These are phyloP conservation scores for Xiphophorus hellerii DNA, from an alignment of 2,113 vertebrate genomes.

Conservation along the genomic window DNA sequence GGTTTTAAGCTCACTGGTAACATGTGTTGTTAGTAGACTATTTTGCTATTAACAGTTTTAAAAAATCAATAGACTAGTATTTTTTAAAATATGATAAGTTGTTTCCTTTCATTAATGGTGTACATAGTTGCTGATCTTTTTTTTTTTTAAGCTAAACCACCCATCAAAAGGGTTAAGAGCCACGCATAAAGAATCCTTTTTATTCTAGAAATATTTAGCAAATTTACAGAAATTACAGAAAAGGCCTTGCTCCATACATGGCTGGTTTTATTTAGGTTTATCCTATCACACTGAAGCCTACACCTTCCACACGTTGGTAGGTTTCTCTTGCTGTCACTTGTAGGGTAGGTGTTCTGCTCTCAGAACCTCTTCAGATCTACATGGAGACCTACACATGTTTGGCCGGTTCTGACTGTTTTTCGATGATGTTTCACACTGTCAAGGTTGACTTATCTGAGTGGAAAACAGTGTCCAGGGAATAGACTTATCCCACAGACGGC, in stretches of 20 bases:
- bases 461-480: slow-evolving; percentile 61
- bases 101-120: too few relatives aligned
- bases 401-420: slow-evolving; percentile 58
- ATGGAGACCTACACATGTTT: slow-evolving; percentile 71
- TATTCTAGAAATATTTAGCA: too few relatives aligned
- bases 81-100: too few relatives aligned
- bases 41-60: neutral
- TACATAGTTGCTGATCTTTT: neutral
- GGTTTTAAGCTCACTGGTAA: too few relatives aligned
- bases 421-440: slow-evolving; percentile 75
- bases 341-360: slow-evolving; percentile 60
- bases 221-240: too few relatives aligned
- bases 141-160: neutral
- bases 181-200: too few relatives aligned
- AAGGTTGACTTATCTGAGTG: slow-evolving; percentile 72
- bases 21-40: too few relatives aligned
- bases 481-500: slow-evolving; percentile 61
- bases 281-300: slow-evolving; percentile 1
- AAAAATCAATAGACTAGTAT: too few relatives aligned
- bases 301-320: slow-evolving; percentile 19
- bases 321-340: slow-evolving; percentile 60
- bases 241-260: too few relatives aligned
- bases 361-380: slow-evolving; percentile 53
- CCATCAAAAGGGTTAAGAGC: neutral
- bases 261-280: too few relatives aligned